A percentile compares a stretch with the other conserved stretches of the same genome.
Conservation (phyloP, 2,113 vertebrate species). For the Myxocyprinus asiaticus region DNA sequence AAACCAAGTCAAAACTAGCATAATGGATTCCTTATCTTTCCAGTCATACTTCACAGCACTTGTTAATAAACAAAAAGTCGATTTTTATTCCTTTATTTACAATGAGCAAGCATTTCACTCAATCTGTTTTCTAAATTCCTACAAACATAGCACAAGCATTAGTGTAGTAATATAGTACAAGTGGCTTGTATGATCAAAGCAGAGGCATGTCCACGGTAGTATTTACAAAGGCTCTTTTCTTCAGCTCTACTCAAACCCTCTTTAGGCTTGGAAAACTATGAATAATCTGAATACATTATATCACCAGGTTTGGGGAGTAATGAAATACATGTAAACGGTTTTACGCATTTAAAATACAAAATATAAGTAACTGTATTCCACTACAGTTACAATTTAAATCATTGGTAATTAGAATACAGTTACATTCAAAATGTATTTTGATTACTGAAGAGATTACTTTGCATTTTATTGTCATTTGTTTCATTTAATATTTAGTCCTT, state of each 20-base stretch:
- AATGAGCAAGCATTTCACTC: neutral
- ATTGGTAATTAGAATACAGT: too few relatives aligned
- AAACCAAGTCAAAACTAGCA: too few relatives aligned
- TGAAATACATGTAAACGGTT: too few relatives aligned
- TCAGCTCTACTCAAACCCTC: neutral
- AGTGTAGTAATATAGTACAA: neutral
- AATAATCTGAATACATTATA: neutral
- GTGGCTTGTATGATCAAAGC: neutral
- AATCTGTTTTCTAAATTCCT: neutral
- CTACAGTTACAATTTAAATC: too few relatives aligned
- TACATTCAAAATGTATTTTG: too few relatives aligned
- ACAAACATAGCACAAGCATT: too few relatives aligned
- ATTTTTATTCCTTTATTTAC: conserved; percentile 9
- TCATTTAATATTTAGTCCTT: too few relatives aligned
- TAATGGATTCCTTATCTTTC: conserved; percentile 16
- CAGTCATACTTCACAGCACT: conserved; percentile 14
- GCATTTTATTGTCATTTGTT: too few relatives aligned
- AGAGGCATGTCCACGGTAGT: neutral
- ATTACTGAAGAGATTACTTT: too few relatives aligned
- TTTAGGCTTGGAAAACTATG: neutral
- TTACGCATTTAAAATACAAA: too few relatives aligned
- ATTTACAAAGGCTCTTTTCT: conserved; percentile 20
- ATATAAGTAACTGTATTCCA: too few relatives aligned
- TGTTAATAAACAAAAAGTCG: conserved; percentile 6
- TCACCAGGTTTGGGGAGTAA: too few relatives aligned